Conservation (phyloP, 2,888 invertebrate genomes). For the Seira sanloemensis region DNA sequence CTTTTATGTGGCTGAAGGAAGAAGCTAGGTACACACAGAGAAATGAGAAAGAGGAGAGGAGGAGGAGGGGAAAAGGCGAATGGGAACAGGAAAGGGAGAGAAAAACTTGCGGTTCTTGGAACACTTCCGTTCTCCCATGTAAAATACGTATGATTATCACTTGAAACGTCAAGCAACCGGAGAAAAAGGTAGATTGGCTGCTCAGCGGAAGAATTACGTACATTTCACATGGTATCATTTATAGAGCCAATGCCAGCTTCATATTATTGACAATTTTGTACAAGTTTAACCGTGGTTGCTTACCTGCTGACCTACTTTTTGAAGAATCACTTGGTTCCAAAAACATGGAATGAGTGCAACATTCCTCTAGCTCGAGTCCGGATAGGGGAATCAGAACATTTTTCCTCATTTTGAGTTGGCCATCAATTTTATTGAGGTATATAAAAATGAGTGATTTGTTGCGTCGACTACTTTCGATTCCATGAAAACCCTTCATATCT, state of each 20-base stretch:
- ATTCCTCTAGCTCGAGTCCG: neutral
- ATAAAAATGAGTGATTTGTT: too few relatives aligned
- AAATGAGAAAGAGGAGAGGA: constrained; percentile 1
- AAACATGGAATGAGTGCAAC: neutral
- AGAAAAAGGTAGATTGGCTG: neutral
- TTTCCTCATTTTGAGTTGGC: neutral
- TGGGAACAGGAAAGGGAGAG: neutral
- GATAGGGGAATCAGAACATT: too few relatives aligned
- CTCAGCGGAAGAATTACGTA: neutral
- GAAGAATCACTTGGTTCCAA: neutral
- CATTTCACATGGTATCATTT: neutral
- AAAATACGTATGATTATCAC: neutral
- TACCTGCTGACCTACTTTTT: constrained; percentile 40
- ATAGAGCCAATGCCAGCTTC: neutral
- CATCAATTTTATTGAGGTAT: too few relatives aligned
- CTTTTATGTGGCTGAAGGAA: neutral
- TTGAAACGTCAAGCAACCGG: neutral
- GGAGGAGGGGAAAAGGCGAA: neutral
- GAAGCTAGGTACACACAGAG: neutral
- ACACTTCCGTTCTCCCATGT: neutral
- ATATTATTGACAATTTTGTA: constrained; percentile 15
- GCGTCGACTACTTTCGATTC: too few relatives aligned
- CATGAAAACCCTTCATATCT: too few relatives aligned
- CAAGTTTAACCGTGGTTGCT: neutral
- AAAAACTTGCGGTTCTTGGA: constrained; percentile 1